These are phyloP conservation scores for Neosalanx taihuensis DNA, from an alignment of 2,797 vertebrate species.

Conservation along the genomic window DNA sequence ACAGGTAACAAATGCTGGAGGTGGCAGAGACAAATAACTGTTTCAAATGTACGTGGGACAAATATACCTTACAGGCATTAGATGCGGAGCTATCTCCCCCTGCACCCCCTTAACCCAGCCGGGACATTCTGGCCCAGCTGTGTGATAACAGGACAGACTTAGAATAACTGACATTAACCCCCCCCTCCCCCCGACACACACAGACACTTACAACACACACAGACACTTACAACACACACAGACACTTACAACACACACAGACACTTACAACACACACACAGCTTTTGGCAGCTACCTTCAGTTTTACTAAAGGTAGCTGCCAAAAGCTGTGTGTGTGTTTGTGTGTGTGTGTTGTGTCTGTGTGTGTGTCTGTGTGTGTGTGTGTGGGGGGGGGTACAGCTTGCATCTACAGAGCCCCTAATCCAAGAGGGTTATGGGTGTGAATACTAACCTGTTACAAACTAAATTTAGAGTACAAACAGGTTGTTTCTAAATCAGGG, in stretches of 20 bases:
- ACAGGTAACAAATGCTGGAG: too few relatives aligned
- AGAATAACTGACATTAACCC: slow-evolving; percentile 50
- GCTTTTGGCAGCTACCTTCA: neutral
- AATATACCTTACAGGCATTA: too few relatives aligned
- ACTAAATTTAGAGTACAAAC: neutral
- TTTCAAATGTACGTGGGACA: too few relatives aligned
- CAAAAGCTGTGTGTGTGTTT: slow-evolving; percentile 21
- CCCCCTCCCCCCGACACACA: neutral
- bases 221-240: too few relatives aligned
- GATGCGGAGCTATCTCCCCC: slow-evolving; percentile 4
- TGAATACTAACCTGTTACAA: neutral
- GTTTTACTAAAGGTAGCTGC: slow-evolving; percentile 30
- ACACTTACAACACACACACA: too few relatives aligned
- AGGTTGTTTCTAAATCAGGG: neutral
- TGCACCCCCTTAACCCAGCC: slow-evolving; percentile 7
- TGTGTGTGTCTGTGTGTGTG: neutral
- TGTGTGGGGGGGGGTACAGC: too few relatives aligned
- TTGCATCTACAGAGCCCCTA: too few relatives aligned
- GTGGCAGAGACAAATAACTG: too few relatives aligned
- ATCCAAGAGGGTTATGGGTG: neutral
- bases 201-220: too few relatives aligned
- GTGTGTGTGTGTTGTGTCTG: neutral
- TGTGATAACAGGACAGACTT: slow-evolving; percentile 32
- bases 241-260: too few relatives aligned
- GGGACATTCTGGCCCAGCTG: slow-evolving; percentile 32